phyloP scores from a whole-genome alignment of 2,113 vertebrate genomes.

The Gallinago jamesoni region DNA sequence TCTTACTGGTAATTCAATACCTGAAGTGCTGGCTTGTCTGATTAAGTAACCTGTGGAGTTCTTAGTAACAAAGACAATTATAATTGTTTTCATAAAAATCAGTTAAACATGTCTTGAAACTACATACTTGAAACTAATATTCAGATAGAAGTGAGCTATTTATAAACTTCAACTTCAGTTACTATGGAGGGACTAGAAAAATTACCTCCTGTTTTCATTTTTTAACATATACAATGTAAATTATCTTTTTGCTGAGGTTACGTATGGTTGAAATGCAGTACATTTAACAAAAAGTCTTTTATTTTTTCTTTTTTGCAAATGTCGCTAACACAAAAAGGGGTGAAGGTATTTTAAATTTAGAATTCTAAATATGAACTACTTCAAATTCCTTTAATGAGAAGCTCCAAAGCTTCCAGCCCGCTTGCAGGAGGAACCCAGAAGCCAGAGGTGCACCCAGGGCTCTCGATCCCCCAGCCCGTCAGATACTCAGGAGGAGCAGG shows the following conservation, averaged over 20 bases:
- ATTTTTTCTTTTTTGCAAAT: not conserved
- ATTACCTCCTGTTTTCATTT: not conserved
- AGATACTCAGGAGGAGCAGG: rapidly evolving
- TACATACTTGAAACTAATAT: not conserved
- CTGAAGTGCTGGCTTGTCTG: conserved; percentile 45
- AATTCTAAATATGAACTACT: not conserved
- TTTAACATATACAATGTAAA: not conserved
- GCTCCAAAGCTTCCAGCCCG: not conserved
- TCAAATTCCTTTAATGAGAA: not conserved
- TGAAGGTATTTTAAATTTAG: not conserved
- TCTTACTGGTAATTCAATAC: not conserved
- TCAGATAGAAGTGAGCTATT: not conserved
- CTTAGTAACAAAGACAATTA: conserved; percentile 23
- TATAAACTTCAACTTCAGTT: not conserved
- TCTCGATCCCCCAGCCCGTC: too few relatives aligned
- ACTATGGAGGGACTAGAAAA: not conserved
- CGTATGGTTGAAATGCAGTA: not conserved
- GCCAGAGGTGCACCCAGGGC: not conserved
- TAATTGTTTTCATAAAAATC: not conserved
- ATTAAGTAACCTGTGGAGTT: conserved; percentile 27
- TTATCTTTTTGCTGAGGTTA: not conserved
- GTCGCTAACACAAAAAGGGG: rapidly evolving
- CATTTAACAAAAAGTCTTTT: not conserved
- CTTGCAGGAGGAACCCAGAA: not conserved
- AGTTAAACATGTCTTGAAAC: not conserved